A percentile compares a stretch with the other conserved stretches of the same genome.
Evolutionary conservation across 2,888 invertebrate genomes (phyloP).

Genomic region (Oasisia sp.): DNA sequence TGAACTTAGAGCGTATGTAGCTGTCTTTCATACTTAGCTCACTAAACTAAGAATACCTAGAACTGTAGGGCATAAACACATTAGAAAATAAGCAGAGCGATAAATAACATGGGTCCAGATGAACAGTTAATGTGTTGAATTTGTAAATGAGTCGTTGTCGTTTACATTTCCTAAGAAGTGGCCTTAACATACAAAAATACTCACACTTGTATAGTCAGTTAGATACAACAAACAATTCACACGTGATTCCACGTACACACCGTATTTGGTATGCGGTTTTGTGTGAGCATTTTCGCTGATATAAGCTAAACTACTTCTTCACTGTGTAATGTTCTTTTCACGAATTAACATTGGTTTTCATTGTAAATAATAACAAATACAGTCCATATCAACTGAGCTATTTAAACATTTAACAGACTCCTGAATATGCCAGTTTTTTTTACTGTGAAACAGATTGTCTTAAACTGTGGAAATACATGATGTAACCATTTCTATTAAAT

Average conservation of each 20-base stretch:
- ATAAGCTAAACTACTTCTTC: not conserved
- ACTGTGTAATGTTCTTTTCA: not conserved
- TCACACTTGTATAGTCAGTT: too few species aligned
- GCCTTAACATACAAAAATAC: too few species aligned
- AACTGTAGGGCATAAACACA: too few species aligned
- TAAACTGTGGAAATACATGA: not conserved
- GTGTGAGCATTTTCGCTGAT: not conserved
- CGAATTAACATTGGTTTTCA: not conserved
- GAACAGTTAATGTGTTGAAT: too few species aligned
- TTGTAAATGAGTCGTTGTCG: too few species aligned
- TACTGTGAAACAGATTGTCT: not conserved
- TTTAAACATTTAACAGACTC: not conserved
- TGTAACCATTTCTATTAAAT: not conserved
- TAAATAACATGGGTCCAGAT: too few species aligned
- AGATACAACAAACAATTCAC: too few species aligned
- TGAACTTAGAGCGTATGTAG: too few species aligned
- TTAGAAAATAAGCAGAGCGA: too few species aligned
- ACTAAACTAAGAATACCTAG: too few species aligned
- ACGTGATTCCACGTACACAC: not conserved
- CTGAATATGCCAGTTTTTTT: not conserved
- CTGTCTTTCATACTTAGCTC: too few species aligned
- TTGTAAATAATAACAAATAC: not conserved
- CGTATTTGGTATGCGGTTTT: not conserved
- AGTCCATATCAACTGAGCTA: not conserved
- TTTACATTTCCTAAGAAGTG: too few species aligned